These are phyloP conservation scores for Athetis lepigone DNA, from an alignment of 2,888 invertebrate genomes.

Conservation along the genomic window DNA sequence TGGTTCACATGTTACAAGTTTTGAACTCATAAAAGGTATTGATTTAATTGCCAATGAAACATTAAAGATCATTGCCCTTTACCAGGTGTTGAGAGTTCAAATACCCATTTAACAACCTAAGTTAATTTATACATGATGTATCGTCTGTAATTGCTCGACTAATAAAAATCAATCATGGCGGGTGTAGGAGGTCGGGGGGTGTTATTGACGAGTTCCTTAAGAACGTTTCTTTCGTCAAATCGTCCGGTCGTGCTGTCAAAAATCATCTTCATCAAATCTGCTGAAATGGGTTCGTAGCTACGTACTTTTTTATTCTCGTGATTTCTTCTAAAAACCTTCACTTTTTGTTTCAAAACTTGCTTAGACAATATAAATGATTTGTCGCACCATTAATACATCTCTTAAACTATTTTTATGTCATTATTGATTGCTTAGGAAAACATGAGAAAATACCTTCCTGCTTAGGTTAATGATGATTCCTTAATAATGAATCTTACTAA, in stretches of 20 bases:
- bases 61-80: background rate
- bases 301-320: background rate
- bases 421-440: background rate
- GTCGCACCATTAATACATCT: background rate
- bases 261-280: background rate
- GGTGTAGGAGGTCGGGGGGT: background rate
- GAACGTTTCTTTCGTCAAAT: background rate
- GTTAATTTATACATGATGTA: too few relatives aligned
- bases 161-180: constrained; percentile 1
- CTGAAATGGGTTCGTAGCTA: background rate
- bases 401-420: background rate
- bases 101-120: background rate
- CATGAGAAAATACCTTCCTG: background rate
- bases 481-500: too few relatives aligned
- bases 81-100: background rate
- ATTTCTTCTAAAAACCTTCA: too few relatives aligned
- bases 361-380: background rate
- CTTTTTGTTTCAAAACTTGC: too few relatives aligned
- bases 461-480: background rate
- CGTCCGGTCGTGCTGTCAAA: background rate
- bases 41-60: background rate
- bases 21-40: background rate
- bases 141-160: background rate
- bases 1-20: too few relatives aligned
- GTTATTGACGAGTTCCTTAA: background rate